Evolutionary conservation across 2,797 vertebrate genomes (phyloP).

Genomic region (Champsocephalus esox): DNA sequence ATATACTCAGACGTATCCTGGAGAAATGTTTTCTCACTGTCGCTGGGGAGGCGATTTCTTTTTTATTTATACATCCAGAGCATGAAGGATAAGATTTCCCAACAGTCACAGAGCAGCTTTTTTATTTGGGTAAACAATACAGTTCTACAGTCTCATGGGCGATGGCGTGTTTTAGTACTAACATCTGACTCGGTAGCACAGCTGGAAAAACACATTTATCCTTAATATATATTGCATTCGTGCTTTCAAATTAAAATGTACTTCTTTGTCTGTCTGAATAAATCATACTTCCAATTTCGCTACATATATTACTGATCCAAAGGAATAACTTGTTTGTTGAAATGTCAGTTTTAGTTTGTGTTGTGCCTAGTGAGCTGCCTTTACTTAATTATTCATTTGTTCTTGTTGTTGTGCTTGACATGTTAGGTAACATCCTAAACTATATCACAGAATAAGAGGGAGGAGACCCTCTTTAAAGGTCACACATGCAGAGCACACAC

Average conservation of each 20-base stretch:
- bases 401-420: neutral
- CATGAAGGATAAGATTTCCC: constrained; percentile 19
- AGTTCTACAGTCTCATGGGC: constrained; percentile 11
- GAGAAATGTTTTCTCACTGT: neutral
- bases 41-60: neutral
- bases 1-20: neutral
- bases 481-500: too few relatives aligned
- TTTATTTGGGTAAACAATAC: constrained; percentile 35
- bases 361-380: too few relatives aligned
- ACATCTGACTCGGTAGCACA: neutral
- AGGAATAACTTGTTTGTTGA: neutral
- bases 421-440: neutral
- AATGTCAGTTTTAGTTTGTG: neutral
- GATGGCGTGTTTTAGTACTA: neutral
- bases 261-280: neutral
- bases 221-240: neutral
- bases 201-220: constrained; percentile 4
- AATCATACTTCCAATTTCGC: neutral
- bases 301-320: neutral
- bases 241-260: neutral
- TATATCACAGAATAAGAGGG: too few relatives aligned
- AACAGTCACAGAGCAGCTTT: constrained; percentile 17
- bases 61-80: neutral
- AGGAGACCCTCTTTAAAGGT: too few relatives aligned
- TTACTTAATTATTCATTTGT: too few relatives aligned